Conservation (phyloP, 1,140 invertebrate species). For the Maniola jurtina region DNA sequence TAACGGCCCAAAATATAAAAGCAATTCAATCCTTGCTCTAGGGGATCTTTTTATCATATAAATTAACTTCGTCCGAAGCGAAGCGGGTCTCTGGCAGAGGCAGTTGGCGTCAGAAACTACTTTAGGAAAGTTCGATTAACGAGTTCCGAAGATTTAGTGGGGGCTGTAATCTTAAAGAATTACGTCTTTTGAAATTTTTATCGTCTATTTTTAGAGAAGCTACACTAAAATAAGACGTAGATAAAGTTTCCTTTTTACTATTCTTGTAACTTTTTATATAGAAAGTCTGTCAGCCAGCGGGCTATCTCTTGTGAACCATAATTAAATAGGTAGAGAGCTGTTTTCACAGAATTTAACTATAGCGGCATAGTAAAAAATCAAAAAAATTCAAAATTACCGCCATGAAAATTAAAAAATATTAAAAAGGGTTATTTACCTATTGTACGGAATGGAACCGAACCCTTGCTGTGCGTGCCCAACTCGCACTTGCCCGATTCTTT, state of each 20-base stretch:
- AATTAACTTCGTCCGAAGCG: conserved; percentile 51
- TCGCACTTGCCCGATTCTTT: no score
- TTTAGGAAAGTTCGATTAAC: conserved; percentile 70
- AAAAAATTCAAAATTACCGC: no score
- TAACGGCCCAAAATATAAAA: conserved; percentile 8
- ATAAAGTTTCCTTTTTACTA: conserved; percentile 2
- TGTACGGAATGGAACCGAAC: no score
- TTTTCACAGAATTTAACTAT: no score
- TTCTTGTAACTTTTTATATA: not conserved
- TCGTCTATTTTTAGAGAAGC: conserved; percentile 33
- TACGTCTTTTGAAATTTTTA: conserved; percentile 50
- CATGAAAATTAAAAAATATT: no score
- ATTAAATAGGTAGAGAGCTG: no score
- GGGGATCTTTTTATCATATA: conserved; percentile 66
- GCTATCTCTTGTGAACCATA: no score
- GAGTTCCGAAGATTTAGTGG: conserved; percentile 70
- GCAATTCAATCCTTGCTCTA: conserved; percentile 49
- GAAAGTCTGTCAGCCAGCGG: no score
- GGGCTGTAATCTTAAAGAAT: conserved; percentile 60
- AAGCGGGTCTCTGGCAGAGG: conserved; percentile 53
- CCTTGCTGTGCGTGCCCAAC: no score
- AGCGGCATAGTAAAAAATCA: no score
- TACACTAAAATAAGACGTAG: conserved; percentile 4
- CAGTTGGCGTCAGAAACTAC: conserved; percentile 67
- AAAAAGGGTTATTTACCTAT: no score